These are phyloP conservation scores for Isichthys henryi DNA, from an alignment of 2,113 vertebrate species.

Conservation along the genomic window DNA sequence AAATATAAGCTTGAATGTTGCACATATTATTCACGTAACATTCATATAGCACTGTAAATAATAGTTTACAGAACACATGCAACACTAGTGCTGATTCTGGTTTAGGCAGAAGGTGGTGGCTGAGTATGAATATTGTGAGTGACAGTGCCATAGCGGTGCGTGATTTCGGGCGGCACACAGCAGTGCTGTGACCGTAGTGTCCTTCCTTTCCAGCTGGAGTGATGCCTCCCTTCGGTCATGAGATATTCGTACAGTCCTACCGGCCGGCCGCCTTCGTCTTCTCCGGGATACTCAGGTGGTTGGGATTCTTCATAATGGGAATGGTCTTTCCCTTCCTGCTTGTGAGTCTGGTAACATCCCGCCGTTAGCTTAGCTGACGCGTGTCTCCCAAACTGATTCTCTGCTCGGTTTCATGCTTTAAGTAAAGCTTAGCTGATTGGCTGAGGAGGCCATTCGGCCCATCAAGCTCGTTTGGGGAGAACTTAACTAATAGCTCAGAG, in stretches of 20 bases:
- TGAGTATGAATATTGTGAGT: background rate
- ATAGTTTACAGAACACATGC: background rate
- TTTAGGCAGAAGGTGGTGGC: background rate
- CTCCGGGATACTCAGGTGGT: slow-evolving; percentile 45
- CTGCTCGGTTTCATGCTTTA: too few species aligned
- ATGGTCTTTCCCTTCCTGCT: slow-evolving; percentile 57
- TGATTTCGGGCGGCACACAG: background rate
- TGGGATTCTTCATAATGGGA: slow-evolving; percentile 31
- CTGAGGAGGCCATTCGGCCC: too few species aligned
- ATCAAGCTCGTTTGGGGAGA: too few species aligned
- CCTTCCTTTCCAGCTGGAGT: slow-evolving; percentile 41
- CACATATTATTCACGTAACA: background rate
- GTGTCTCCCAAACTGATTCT: background rate
- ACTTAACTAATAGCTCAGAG: too few species aligned
- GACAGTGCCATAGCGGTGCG: background rate
- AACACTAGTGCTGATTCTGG: background rate
- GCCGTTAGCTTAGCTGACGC: background rate
- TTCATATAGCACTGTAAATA: background rate
- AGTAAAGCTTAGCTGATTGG: too few species aligned
- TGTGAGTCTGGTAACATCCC: slow-evolving; percentile 45
- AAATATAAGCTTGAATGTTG: background rate
- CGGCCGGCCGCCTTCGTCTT: slow-evolving; percentile 51
- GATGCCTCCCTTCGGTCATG: slow-evolving; percentile 32
- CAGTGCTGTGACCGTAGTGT: background rate
- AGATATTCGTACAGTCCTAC: slow-evolving; percentile 59